Percentiles rank a stretch among this genome's conserved stretches.
Conservation (phyloP, 2,797 vertebrate species). For the Enteromius argenteus region DNA sequence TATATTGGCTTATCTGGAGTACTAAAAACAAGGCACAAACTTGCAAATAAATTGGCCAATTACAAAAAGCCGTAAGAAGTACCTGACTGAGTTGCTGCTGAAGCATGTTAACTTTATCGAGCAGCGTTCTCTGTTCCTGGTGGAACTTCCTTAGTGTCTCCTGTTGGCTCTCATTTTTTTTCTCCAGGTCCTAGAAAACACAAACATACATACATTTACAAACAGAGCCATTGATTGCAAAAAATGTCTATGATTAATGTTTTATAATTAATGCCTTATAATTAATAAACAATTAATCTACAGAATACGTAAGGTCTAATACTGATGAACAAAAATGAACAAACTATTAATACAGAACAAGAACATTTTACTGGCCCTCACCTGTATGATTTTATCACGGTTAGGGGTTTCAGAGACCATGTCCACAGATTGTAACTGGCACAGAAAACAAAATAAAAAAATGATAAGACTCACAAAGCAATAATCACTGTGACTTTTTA, state of each 20-base stretch:
- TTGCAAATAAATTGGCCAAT: neutral
- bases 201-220: neutral
- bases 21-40: neutral
- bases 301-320: neutral
- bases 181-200: conserved; percentile 85
- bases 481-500: neutral
- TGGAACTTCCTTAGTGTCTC: conserved; percentile 86
- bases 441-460: neutral
- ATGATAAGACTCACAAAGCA: neutral
- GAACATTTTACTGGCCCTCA: conserved; percentile 58
- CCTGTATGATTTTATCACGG: conserved; percentile 76
- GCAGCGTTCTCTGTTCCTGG: conserved; percentile 87
- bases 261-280: neutral
- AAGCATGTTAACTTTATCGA: conserved; percentile 87
- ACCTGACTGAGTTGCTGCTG: conserved; percentile 93
- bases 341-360: neutral
- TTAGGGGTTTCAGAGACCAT: conserved; percentile 65
- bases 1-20: neutral
- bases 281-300: neutral
- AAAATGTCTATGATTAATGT: neutral
- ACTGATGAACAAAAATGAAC: neutral
- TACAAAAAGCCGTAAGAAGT: neutral
- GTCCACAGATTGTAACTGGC: conserved; percentile 74
- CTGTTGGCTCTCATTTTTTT: conserved; percentile 89
- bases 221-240: neutral